Base-by-base conservation (phyloP, 2,888 invertebrate genomes). In the Amphipoea oculea region DNA sequence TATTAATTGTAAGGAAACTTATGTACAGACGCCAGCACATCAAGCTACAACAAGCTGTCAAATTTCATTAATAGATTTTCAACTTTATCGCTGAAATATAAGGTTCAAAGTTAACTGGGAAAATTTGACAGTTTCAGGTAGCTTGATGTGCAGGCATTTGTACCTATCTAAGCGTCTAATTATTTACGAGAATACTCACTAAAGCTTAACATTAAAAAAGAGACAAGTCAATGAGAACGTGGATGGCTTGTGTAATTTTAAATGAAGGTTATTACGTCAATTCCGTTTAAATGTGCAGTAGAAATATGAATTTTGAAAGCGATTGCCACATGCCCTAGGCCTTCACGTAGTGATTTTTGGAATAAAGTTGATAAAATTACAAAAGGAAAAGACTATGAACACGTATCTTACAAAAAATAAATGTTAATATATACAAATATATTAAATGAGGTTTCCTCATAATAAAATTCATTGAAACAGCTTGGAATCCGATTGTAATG, bases 391-490 rank as follows among this genome's bases (percentile, higher is more conserved):
- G 5, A 36, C 4, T 4, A 5, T 9, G 1, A 54, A 17, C 3
- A 9, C 40, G 54, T 11, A 14, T 36, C 6, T 45, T 17, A 62
- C 14, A 54, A 68, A 54, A 68, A 69, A 68, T 14, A 40, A 60
- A 48, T 48, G 11, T 20, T 57, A 63, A 54, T 54, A 63, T n/a
- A 42, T 9, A 42, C 9, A 48, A 74, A 81, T 23, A 73, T 6
- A 57, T 40, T 48, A 68, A 75, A 75, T 17, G 62, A 57, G 40
- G 6, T 36, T 67, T 63, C 12, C 7, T 63, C 12, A 9, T 20
- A 76, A 72, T n/a, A n/a, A 48, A 72, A 83, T 36, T 45, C n/a
- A 73, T 62, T 70, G 48, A 66, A 83, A n/a, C 11, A 42, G 20
- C 73, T 66, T 54, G 36, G n/a, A 79, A 72, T 71, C 71, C 23